Percentiles rank a stretch among this genome's conserved stretches.
phyloP scores from a whole-genome alignment of 2,113 vertebrate genomes.

The Sapayoa aenigma region DNA sequence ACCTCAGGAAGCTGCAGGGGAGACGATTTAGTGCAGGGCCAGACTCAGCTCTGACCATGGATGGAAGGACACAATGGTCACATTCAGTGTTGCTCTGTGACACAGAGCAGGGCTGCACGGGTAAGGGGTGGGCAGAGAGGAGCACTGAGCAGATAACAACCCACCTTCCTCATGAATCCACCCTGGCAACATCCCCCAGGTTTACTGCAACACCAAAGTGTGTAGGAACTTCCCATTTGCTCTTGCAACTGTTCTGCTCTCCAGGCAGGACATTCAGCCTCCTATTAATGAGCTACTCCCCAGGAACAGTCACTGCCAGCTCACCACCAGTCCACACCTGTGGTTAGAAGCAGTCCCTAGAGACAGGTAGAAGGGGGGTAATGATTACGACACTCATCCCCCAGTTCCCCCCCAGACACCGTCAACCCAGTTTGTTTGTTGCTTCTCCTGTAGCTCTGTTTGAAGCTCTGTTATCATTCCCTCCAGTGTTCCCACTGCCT shows the following conservation, averaged over 20 bases:
- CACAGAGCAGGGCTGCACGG: accelerated
- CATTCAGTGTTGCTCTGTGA: background rate
- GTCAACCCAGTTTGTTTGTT: background rate
- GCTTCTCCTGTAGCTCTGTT: background rate
- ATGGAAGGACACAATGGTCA: background rate
- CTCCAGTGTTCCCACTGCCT: background rate
- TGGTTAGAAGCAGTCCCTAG: background rate
- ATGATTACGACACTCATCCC: accelerated
- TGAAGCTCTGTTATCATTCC: accelerated
- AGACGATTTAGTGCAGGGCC: background rate
- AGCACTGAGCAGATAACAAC: background rate
- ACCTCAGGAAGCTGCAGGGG: background rate
- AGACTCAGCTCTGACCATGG: accelerated
- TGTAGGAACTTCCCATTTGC: background rate
- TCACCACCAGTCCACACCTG: background rate
- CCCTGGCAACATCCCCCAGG: background rate
- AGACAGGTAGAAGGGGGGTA: background rate
- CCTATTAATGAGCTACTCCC: background rate
- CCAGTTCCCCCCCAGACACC: too few relatives aligned
- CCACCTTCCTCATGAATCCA: background rate
- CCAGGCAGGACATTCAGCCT: background rate
- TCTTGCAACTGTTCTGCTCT: background rate
- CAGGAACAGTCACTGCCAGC: background rate
- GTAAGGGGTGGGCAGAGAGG: background rate
- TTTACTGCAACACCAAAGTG: background rate